Conservation (phyloP, 2,888 invertebrate species). For the Gnatocerus cornutus region DNA sequence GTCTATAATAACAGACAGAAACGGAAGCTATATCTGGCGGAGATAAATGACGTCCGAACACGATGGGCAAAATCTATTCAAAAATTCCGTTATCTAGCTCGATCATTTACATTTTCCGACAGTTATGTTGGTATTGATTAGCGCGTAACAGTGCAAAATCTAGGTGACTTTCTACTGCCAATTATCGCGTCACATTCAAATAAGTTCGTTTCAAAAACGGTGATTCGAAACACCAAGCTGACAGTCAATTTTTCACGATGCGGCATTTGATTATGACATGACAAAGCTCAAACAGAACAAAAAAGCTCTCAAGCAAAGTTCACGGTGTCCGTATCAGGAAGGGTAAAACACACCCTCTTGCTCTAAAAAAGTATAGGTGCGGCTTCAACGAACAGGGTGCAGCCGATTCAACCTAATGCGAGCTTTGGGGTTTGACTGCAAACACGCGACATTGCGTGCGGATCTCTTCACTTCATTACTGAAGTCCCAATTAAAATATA, state of each 20-base stretch:
- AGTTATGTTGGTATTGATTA: background rate
- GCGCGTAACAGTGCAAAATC: constrained; percentile 2
- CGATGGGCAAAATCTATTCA: background rate
- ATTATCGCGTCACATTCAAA: constrained; percentile 10
- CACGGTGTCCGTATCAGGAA: constrained; percentile 44
- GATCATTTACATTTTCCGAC: background rate
- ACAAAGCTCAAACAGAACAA: constrained; percentile 29
- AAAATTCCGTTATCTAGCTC: background rate
- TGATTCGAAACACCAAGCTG: constrained; percentile 4
- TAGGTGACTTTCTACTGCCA: constrained; percentile 6
- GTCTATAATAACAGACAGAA: background rate
- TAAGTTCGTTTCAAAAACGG: background rate
- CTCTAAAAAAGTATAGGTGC: constrained; percentile 42
- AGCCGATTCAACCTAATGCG: constrained; percentile 39
- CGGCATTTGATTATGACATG: constrained; percentile 35
- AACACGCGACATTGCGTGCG: constrained; percentile 49
- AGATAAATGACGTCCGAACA: constrained; percentile 2
- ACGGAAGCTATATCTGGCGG: background rate
- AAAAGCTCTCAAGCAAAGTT: constrained; percentile 34
- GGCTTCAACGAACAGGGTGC: constrained; percentile 45
- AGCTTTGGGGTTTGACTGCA: constrained; percentile 40
- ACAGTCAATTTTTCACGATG: constrained; percentile 40
- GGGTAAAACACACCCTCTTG: constrained; percentile 41
- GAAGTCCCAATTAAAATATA: constrained; percentile 49
- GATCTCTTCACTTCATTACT: constrained; percentile 50